phyloP scores from a whole-genome alignment of 1,140 invertebrate genomes.

The Panulirus ornatus region DNA sequence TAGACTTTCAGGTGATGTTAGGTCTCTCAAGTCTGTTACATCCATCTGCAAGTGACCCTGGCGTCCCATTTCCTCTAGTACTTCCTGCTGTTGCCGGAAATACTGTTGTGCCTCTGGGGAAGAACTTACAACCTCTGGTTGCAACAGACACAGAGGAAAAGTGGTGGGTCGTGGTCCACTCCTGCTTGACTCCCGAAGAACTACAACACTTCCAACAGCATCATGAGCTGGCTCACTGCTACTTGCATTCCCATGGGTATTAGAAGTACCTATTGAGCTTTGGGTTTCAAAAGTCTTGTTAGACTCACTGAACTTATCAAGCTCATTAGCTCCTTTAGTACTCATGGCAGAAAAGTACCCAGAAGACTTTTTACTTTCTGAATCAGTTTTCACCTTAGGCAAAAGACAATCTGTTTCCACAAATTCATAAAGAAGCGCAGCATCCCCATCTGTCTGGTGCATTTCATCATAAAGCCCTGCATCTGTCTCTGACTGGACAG shows the following conservation, averaged over 20 bases:
- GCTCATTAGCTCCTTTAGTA: slow-evolving; percentile 29
- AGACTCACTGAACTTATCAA: slow-evolving; percentile 30
- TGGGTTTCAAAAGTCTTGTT: slow-evolving; percentile 35
- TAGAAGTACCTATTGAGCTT: neutral
- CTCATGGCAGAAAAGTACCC: neutral
- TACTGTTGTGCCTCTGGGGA: slow-evolving; percentile 72
- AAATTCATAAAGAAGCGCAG: slow-evolving; percentile 14
- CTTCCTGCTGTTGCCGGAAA: slow-evolving; percentile 72
- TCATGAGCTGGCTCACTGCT: slow-evolving; percentile 5
- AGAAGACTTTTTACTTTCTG: neutral
- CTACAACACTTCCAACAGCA: slow-evolving; percentile 43
- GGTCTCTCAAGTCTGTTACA: slow-evolving; percentile 49
- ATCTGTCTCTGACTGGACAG: slow-evolving; percentile 36
- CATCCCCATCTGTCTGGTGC: slow-evolving; percentile 49
- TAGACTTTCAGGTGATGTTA: slow-evolving; percentile 54
- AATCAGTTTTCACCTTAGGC: slow-evolving; percentile 8
- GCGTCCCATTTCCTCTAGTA: slow-evolving; percentile 68
- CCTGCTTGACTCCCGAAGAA: slow-evolving; percentile 50
- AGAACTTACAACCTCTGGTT: slow-evolving; percentile 63
- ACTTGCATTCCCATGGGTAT: neutral
- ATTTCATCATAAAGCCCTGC: slow-evolving; percentile 31
- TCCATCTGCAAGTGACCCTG: slow-evolving; percentile 56
- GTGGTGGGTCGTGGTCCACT: slow-evolving; percentile 67
- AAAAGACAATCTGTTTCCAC: slow-evolving; percentile 4
- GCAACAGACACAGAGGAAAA: slow-evolving; percentile 70